These are phyloP conservation scores for Callipepla squamata DNA, from an alignment of 2,113 vertebrate genomes.

Conservation along the genomic window DNA sequence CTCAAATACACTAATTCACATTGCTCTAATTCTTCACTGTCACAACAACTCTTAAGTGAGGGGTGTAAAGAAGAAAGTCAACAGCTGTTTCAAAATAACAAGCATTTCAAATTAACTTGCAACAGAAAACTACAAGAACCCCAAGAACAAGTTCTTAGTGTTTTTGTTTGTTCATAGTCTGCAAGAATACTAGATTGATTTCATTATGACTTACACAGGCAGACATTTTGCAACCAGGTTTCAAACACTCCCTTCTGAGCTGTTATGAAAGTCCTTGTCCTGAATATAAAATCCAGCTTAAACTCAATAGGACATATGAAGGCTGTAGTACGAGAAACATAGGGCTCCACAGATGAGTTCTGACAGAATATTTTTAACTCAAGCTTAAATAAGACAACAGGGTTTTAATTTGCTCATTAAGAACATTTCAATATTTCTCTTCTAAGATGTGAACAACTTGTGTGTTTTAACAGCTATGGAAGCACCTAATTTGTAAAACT, in stretches of 20 bases:
- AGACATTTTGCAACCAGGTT: neutral
- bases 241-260: neutral
- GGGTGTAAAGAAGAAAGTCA: neutral
- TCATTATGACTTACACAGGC: neutral
- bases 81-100: neutral
- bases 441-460: neutral
- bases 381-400: neutral
- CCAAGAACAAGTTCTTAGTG: neutral
- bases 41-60: neutral
- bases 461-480: neutral
- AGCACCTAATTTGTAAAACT: neutral
- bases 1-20: neutral
- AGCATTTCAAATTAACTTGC: neutral
- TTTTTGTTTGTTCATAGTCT: neutral
- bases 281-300: neutral
- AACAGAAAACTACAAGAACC: neutral
- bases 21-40: neutral
- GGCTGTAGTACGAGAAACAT: neutral
- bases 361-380: neutral
- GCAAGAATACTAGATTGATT: neutral
- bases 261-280: neutral
- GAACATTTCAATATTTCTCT: neutral
- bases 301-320: neutral
- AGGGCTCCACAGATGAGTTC: neutral
- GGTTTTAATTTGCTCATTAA: neutral